phyloP scores from a whole-genome alignment of 2,113 vertebrate species.

The Coreoperca whiteheadi region DNA sequence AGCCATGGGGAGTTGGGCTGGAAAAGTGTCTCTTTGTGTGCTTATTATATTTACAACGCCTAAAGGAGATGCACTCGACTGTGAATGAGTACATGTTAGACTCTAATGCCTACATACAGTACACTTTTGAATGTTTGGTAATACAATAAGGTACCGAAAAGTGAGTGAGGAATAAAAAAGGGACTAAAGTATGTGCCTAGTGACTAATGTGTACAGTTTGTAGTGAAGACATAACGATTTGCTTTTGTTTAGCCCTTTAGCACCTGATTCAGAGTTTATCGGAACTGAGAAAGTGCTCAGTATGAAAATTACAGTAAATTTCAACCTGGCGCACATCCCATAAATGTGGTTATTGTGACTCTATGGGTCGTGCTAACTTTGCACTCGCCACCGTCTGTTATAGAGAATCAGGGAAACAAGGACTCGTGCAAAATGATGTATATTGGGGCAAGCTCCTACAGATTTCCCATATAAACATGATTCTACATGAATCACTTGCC shows the following conservation, averaged over 20 bases:
- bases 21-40: constrained; percentile 55
- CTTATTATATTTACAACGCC: constrained; percentile 51
- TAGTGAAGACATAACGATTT: neutral
- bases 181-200: neutral
- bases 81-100: constrained; percentile 29
- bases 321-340: neutral
- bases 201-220: neutral
- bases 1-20: constrained; percentile 41
- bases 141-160: neutral
- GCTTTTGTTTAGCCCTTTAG: neutral
- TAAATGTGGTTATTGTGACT: neutral
- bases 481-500: neutral
- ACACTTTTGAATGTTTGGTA: neutral
- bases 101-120: neutral
- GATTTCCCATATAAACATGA: too few relatives aligned
- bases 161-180: neutral
- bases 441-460: too few relatives aligned
- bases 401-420: too few relatives aligned
- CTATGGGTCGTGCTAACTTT: neutral
- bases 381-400: too few relatives aligned
- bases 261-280: too few relatives aligned
- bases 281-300: too few relatives aligned
- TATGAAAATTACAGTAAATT: neutral
- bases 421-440: too few relatives aligned
- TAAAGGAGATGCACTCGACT: constrained; percentile 46